These are phyloP conservation scores for Sycophila sp. DNA, from an alignment of 1,140 invertebrate genomes.

Conservation along the genomic window DNA sequence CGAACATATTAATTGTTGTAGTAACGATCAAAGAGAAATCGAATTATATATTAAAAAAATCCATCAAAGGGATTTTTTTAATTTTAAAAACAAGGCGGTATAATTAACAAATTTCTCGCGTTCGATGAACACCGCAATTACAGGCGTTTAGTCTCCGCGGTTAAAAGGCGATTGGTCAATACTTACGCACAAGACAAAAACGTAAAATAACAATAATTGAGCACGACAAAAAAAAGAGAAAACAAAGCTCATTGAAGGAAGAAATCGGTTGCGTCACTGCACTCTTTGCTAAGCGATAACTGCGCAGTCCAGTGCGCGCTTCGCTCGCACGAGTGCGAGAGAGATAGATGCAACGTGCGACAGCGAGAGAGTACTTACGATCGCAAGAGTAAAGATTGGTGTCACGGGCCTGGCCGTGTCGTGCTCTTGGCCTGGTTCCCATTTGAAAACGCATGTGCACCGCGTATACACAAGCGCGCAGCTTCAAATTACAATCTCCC, in stretches of 20 bases:
- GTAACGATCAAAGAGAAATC: too few species aligned
- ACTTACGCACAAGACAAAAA: neutral
- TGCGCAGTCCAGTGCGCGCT: constrained; percentile 10
- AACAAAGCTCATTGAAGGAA: neutral
- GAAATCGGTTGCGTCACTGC: constrained; percentile 1
- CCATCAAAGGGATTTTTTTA: too few species aligned
- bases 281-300: neutral
- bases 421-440: constrained; percentile 27
- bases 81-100: too few species aligned
- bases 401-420: constrained; percentile 23
- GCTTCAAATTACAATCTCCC: neutral
- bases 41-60: too few species aligned
- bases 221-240: neutral
- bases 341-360: neutral
- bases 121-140: too few species aligned
- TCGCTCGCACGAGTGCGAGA: neutral
- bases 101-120: too few species aligned
- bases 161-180: neutral
- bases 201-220: neutral
- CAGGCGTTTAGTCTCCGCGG: neutral
- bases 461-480: neutral
- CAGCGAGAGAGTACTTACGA: neutral
- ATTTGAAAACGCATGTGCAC: neutral
- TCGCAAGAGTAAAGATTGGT: constrained; percentile 19
- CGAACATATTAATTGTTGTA: too few species aligned